Conservation (phyloP, 1,140 invertebrate species). For the Diplogasteroides magnus region DNA sequence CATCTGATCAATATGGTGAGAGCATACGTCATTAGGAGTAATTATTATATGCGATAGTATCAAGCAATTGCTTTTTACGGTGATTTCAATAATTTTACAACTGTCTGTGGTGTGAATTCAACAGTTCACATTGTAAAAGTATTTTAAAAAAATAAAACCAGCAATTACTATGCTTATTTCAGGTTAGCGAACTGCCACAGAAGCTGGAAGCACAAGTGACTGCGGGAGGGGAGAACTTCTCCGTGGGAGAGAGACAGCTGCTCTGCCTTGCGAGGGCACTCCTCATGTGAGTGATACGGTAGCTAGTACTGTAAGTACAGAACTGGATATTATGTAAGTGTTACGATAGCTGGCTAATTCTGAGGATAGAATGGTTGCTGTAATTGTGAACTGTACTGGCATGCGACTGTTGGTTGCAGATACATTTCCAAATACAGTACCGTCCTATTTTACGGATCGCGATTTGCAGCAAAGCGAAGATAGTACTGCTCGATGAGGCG, state of each 20-base stretch:
- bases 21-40: constrained; percentile 57
- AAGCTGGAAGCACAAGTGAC: constrained; percentile 70
- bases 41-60: constrained; percentile 26
- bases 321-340: no score
- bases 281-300: constrained; percentile 10
- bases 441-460: no score
- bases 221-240: constrained; percentile 80
- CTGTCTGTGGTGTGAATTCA: no score
- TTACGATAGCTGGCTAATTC: no score
- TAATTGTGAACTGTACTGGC: neutral
- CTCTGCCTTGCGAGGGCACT: constrained; percentile 24
- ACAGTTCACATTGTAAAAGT: no score
- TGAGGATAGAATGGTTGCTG: neutral
- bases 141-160: no score
- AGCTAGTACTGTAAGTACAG: no score
- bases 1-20: constrained; percentile 52
- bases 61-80: neutral
- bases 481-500: constrained; percentile 61
- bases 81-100: no score
- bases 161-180: neutral
- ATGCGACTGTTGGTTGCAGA: no score
- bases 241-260: constrained; percentile 27
- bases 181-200: constrained; percentile 6
- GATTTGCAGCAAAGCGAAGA: constrained; percentile 57
- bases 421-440: neutral